A percentile compares a stretch with the other conserved stretches of the same genome.
Conservation (phyloP, 2,797 vertebrate genomes). For the Leptodactylus fallax region DNA sequence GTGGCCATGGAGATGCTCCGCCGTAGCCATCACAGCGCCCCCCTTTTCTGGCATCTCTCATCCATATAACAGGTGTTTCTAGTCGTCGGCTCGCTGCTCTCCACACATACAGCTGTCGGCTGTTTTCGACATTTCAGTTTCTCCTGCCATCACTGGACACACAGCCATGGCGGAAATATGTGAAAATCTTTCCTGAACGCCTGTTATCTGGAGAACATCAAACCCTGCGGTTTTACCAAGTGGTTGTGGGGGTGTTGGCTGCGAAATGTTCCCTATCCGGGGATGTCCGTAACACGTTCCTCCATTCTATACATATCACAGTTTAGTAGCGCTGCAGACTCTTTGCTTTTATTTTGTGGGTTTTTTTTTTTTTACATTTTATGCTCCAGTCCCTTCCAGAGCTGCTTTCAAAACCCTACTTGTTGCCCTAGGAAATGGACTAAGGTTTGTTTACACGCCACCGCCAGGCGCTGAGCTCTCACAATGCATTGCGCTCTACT, state of each 20-base stretch:
- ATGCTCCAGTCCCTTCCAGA: neutral
- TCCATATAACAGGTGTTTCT: neutral
- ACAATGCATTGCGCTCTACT: neutral
- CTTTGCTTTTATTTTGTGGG: neutral
- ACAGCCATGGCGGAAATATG: neutral
- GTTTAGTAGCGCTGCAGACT: neutral
- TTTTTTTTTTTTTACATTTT: neutral
- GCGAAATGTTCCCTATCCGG: neutral
- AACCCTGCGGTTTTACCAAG: neutral
- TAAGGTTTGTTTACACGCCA: neutral
- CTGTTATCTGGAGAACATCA: slow-evolving; percentile 11
- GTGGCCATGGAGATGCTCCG: too few species aligned
- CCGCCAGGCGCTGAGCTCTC: neutral
- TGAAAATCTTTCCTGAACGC: neutral
- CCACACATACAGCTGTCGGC: slow-evolving; percentile 3
- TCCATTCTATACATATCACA: neutral
- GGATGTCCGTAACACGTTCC: neutral
- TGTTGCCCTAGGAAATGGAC: neutral
- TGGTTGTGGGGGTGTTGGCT: neutral
- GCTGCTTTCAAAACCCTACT: neutral
- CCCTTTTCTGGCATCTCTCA: neutral
- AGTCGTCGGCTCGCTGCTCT: neutral
- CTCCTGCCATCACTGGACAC: neutral
- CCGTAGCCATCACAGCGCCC: neutral
- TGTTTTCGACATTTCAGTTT: neutral